Evolutionary conservation across 2,113 vertebrate genomes (phyloP).

Genomic region (Callorhinus ursinus): DNA sequence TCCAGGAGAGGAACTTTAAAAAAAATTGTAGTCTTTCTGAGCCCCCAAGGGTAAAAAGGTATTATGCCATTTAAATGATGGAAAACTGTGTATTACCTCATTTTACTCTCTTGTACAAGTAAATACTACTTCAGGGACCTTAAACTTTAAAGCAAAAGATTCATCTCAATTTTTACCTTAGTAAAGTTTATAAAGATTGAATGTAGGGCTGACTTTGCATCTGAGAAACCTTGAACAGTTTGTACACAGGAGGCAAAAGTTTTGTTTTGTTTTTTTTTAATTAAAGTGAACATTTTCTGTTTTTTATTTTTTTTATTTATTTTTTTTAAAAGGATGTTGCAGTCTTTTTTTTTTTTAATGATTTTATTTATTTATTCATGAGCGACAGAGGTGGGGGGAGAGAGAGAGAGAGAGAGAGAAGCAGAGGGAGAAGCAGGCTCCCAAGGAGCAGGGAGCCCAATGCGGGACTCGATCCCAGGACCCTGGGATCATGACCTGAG

Average conservation of each 20-base stretch:
- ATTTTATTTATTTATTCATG: no score
- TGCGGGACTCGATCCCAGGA: no score
- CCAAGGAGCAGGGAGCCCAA: no score
- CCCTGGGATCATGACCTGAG: no score
- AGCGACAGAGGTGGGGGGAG: no score
- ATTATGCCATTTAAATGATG: conserved; percentile 40
- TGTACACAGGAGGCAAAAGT: neutral
- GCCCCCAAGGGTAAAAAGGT: neutral
- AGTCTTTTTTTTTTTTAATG: no score
- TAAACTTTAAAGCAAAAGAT: neutral
- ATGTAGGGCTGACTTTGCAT: neutral
- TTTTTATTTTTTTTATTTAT: neutral
- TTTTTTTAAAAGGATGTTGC: no score
- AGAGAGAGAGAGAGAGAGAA: no score
- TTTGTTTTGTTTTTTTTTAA: neutral
- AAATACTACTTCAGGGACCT: conserved; percentile 38
- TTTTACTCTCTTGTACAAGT: conserved; percentile 41
- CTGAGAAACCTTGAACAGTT: conserved; percentile 7
- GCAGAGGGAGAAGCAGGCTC: no score
- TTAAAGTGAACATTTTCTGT: conserved; percentile 19
- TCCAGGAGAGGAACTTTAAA: neutral
- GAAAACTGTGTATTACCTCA: neutral
- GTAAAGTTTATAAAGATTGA: conserved; percentile 34
- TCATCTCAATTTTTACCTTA: conserved; percentile 10
- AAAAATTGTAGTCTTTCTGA: conserved; percentile 25